Percentiles rank a stretch among this genome's conserved stretches.
These are phyloP conservation scores for Scolanthus callimorphus DNA, from an alignment of 92 coral and sea anemone genomes.

Conservation along the genomic window DNA sequence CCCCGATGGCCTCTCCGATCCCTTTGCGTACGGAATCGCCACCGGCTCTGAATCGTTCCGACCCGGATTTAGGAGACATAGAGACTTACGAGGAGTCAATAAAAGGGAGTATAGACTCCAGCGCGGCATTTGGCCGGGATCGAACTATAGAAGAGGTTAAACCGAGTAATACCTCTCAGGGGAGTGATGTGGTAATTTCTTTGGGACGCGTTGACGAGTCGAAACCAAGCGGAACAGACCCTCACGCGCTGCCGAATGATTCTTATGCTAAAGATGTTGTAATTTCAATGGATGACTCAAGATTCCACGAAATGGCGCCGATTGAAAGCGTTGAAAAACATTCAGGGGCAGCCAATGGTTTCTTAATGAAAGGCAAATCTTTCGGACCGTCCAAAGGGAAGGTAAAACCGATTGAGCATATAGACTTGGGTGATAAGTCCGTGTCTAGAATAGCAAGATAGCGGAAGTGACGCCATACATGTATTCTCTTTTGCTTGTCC, in stretches of 20 bases:
- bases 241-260: slow-evolving; percentile 11
- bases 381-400: not conserved
- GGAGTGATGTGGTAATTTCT: not conserved
- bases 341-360: slow-evolving; percentile 13
- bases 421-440: slow-evolving; percentile 30
- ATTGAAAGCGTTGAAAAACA: not conserved
- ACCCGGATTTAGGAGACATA: slow-evolving; percentile 19
- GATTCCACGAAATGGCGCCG: not conserved
- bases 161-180: no score
- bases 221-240: not conserved
- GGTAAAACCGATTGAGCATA: slow-evolving; percentile 20
- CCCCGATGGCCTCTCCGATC: slow-evolving; percentile 55
- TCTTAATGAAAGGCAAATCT: slow-evolving; percentile 6
- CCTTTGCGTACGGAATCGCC: slow-evolving; percentile 20
- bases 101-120: slow-evolving; percentile 29
- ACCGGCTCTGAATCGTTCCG: slow-evolving; percentile 7
- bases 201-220: not conserved
- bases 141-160: no score
- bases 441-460: slow-evolving; percentile 6
- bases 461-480: no score
- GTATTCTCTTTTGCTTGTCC: no score
- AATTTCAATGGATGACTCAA: not conserved
- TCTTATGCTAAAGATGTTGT: not conserved
- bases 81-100: slow-evolving; percentile 33
- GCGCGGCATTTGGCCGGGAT: slow-evolving; percentile 9